Evolutionary conservation across 2,888 invertebrate species (phyloP), one percentile per base, ranked within the genome.

Genomic region (Ennomos quercinarius): DNA sequence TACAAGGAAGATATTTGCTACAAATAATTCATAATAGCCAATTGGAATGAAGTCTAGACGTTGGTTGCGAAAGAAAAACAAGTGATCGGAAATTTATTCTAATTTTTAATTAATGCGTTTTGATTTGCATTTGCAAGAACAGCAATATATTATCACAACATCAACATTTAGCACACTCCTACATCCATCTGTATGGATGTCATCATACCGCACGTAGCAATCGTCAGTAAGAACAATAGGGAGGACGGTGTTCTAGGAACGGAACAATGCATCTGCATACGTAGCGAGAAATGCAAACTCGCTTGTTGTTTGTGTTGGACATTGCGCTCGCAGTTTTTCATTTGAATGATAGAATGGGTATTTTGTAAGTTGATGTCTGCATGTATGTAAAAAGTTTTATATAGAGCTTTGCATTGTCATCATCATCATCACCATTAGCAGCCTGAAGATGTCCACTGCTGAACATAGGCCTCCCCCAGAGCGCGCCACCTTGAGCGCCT

Each of bases 181-280:
- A n/a, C 12, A 10, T 12, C 10, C 35, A 27, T 45, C 56, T 4
- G 36, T 34, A 49, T 40, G 36, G 45, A 53, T 50, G 56, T 50
- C 39, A 40, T 57, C 44, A 58, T 40, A 39, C 44, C 39, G 39
- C 43, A 47, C 51, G 57, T 47, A 42, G 34, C 57, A 46, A 42
- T 42, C 41, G 37, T 36, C 45, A 39, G 27, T 10, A 39, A 9
- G 36, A 49, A 61, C 61, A 57, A 57, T 57, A 12, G 51, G 34
- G 10, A 10, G 36, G 42, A 37, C 38, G 43, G 45, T 12, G 51
- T 65, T 65, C 67, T 53, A 3, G 27, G 63, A 63, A 67, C 40
- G 38, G 35, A 49, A 67, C 64, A 67, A 67, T 61, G 51, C 35
- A 47, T 45, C 39, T 48, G 58, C 62, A 56, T 53, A 57, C 46